Conservation (phyloP, 2,113 vertebrate genomes). For the Perca fluviatilis region DNA sequence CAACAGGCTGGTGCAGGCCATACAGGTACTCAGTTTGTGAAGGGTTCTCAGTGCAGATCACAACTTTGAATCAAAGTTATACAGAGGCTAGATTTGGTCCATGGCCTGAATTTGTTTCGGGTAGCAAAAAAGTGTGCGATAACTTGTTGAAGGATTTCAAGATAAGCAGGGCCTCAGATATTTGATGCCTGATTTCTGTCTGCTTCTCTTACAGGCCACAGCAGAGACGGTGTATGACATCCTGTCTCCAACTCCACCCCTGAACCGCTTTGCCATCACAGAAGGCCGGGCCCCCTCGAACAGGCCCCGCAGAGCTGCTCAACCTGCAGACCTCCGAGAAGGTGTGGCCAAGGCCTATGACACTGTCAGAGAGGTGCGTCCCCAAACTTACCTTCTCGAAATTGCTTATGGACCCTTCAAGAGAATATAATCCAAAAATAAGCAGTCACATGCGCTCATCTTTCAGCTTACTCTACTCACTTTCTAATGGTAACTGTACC, state of each 20-base stretch:
- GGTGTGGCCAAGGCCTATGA: conserved; percentile 94
- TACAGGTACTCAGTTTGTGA: conserved; percentile 85
- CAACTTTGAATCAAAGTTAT: not conserved
- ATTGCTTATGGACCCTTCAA: not conserved
- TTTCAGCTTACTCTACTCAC: not conserved
- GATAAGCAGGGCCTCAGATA: not conserved
- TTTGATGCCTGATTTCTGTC: not conserved
- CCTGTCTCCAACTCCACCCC: conserved; percentile 90
- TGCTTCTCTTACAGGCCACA: conserved; percentile 84
- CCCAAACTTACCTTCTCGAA: not conserved
- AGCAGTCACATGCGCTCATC: not conserved
- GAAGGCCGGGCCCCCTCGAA: conserved; percentile 83
- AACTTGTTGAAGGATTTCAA: not conserved
- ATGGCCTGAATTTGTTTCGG: not conserved
- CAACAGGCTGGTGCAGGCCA: conserved; percentile 94
- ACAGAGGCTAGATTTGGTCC: not conserved
- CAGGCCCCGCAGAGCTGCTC: conserved; percentile 85
- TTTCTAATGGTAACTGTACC: not conserved
- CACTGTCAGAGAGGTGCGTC: conserved; percentile 89
- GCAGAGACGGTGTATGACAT: conserved; percentile 95
- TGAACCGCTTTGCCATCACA: conserved; percentile 86
- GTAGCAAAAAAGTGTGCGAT: too few species aligned
- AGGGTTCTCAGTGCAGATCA: not conserved
- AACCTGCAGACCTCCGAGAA: conserved; percentile 92
- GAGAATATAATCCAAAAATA: not conserved